Percentiles rank a stretch among this genome's conserved stretches.
These are phyloP conservation scores for Acrobasis repandana DNA, from an alignment of 2,888 invertebrate species.

Conservation along the genomic window DNA sequence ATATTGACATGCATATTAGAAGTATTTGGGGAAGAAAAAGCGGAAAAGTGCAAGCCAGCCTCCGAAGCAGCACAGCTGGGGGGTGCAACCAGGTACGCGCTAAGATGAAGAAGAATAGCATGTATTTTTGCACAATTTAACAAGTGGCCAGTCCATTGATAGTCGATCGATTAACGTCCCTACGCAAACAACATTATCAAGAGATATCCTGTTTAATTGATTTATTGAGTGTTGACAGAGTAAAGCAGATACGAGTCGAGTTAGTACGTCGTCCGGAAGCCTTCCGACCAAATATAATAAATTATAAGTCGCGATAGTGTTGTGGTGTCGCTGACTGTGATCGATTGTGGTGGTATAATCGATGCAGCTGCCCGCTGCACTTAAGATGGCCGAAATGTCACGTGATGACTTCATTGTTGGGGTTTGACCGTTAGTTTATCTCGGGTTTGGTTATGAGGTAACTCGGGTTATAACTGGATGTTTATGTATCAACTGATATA, in stretches of 20 bases:
- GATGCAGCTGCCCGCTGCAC: conserved; percentile 29
- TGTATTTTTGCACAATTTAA: background rate
- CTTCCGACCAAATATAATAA: conserved; percentile 22
- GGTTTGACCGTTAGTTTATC: conserved; percentile 11
- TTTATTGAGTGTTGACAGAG: conserved; percentile 21
- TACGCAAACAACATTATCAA: conserved; percentile 17
- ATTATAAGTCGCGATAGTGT: conserved; percentile 18
- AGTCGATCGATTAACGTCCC: conserved; percentile 14
- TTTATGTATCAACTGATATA: no score
- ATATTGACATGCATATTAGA: no score
- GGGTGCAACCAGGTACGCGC: no score
- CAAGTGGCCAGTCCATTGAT: background rate
- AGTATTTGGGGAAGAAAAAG: no score
- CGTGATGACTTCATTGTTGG: conserved; percentile 37
- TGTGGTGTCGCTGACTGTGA: conserved; percentile 12
- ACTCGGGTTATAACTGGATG: background rate
- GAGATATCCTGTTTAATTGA: conserved; percentile 17
- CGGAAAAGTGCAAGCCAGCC: no score
- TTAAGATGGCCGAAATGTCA: conserved; percentile 36
- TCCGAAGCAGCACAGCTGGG: no score
- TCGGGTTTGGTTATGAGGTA: conserved; percentile 2
- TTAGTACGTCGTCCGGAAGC: conserved; percentile 10
- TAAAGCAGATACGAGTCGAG: background rate
- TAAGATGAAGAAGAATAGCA: no score
- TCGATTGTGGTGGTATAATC: conserved; percentile 26